phyloP scores from a whole-genome alignment of 2,113 vertebrate genomes.

The Strix uralensis region DNA sequence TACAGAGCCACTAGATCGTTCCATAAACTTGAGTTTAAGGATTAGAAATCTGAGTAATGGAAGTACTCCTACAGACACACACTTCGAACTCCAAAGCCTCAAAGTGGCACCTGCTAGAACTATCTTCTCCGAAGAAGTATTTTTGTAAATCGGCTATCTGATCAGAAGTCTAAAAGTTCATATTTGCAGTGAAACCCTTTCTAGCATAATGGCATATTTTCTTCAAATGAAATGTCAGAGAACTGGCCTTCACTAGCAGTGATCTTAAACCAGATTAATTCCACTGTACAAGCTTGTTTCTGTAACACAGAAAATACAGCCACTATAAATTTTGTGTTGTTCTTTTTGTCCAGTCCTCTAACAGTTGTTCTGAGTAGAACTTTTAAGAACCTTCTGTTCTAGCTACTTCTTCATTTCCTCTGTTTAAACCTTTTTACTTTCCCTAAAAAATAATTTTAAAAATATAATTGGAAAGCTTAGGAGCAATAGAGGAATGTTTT shows the following conservation, averaged over 20 bases:
- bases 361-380: background rate
- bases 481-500: background rate
- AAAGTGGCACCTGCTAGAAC: background rate
- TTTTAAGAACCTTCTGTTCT: background rate
- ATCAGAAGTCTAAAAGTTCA: background rate
- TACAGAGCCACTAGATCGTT: background rate
- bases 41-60: background rate
- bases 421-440: background rate
- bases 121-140: background rate
- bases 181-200: background rate
- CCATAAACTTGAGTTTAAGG: background rate
- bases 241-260: background rate
- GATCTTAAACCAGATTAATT: background rate
- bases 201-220: background rate
- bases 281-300: background rate
- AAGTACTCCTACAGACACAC: background rate
- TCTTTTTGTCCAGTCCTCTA: background rate
- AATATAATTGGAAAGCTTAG: background rate
- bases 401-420: background rate
- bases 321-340: background rate
- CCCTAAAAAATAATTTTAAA: background rate
- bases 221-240: background rate
- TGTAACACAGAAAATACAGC: background rate
- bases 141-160: background rate
- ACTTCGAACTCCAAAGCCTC: background rate